phyloP scores from a whole-genome alignment of 2,113 vertebrate genomes.

The Oryzias javanicus region DNA sequence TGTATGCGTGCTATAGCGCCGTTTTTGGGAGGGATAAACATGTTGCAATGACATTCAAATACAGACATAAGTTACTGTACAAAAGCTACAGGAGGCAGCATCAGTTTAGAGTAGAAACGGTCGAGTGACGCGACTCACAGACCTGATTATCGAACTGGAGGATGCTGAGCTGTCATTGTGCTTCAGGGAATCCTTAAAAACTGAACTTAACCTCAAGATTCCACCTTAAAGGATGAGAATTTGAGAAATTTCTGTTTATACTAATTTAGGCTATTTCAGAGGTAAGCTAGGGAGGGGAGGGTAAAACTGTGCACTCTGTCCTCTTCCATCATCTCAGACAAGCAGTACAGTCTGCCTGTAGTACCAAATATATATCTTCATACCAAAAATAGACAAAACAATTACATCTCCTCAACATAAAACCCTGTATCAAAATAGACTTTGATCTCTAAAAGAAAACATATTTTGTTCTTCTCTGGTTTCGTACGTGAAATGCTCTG shows the following conservation, averaged over 20 bases:
- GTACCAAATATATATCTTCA: conserved; percentile 77
- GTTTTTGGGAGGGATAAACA: too few species aligned
- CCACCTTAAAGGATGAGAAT: conserved; percentile 25
- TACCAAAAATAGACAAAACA: conserved; percentile 63
- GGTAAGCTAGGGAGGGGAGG: conserved; percentile 37
- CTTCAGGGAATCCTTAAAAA: conserved; percentile 43
- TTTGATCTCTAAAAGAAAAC: conserved; percentile 57
- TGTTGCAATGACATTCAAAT: conserved; percentile 61
- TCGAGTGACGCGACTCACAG: conserved; percentile 28
- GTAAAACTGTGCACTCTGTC: conserved; percentile 45
- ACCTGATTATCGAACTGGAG: conserved; percentile 42
- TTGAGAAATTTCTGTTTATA: conserved; percentile 34
- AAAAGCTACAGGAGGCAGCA: conserved; percentile 52
- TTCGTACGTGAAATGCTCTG: conserved; percentile 33
- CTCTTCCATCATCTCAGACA: conserved; percentile 57
- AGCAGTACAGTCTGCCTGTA: conserved; percentile 63
- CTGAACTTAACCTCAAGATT: conserved; percentile 22
- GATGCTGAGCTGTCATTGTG: conserved; percentile 36
- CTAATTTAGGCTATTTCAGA: conserved; percentile 37
- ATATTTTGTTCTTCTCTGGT: conserved; percentile 46
- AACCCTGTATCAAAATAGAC: conserved; percentile 76
- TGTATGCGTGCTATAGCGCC: too few species aligned
- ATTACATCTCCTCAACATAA: conserved; percentile 62
- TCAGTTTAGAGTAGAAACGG: conserved; percentile 46
- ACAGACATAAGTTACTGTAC: conserved; percentile 79